phyloP scores from a whole-genome alignment of 92 coral and sea anemone genomes.

The Palythoa heliodiscus region DNA sequence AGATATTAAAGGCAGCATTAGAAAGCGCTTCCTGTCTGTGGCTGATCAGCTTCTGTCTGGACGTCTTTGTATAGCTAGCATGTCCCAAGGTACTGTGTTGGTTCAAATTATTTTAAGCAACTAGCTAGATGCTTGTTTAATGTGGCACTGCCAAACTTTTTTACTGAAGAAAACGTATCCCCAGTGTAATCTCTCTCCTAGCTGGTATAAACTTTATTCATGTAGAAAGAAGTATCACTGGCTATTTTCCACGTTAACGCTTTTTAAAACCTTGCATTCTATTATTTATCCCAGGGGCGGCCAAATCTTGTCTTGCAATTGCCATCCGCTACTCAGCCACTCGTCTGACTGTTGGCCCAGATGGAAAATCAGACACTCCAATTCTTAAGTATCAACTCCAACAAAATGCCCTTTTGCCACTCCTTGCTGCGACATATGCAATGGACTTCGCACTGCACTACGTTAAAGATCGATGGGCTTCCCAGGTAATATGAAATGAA shows the following conservation, averaged over 20 bases:
- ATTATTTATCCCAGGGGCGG: constrained; percentile 53
- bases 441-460: constrained; percentile 73
- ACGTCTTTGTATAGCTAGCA: constrained; percentile 79
- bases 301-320: constrained; percentile 74
- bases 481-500: constrained; percentile 50
- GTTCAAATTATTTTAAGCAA: neutral
- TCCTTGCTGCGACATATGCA: constrained; percentile 74
- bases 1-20: constrained; percentile 63
- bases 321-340: constrained; percentile 84
- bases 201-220: neutral
- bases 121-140: neutral
- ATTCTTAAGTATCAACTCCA: constrained; percentile 83
- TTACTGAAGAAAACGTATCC: neutral
- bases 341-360: constrained; percentile 87
- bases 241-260: neutral
- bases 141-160: neutral
- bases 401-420: constrained; percentile 76
- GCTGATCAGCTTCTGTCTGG: constrained; percentile 85
- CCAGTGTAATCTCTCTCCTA: too few species aligned
- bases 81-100: constrained; percentile 63
- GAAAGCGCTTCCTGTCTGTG: constrained; percentile 80
- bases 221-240: neutral
- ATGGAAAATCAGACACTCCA: constrained; percentile 78
- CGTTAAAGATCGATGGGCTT: constrained; percentile 83
- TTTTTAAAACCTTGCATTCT: neutral